Evolutionary conservation across 2,888 invertebrate species (phyloP), one percentile per base, ranked within the genome.

Genomic region (Cactoblastis cactorum): DNA sequence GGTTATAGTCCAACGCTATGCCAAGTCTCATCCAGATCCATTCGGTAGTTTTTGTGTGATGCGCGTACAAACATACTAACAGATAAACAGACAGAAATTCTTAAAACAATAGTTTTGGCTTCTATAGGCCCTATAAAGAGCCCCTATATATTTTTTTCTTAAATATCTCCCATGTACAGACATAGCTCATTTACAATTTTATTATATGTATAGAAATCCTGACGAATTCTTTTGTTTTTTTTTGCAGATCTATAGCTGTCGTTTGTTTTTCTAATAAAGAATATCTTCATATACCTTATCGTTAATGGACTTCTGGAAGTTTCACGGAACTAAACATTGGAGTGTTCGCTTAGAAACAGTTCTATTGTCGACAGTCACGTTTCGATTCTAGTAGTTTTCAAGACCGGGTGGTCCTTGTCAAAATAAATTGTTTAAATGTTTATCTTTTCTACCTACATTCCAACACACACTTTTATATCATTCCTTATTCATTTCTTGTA

Each of bases 201-300:
- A n/a, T n/a, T n/a, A n/a, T n/a, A n/a, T 6, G 6, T 3, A 22
- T 22, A 22, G 22, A 4, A 22, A 22, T 22, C 3, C 22, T 22
- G 22, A 22, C 22, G 6, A 4, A 22, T 22, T 22, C 3, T 22
- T 22, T 22, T 22, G 3, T 6, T 28, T 28, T 22, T 22, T 22
- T 22, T 22, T n/a, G n/a, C n/a, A n/a, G n/a, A n/a, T 5, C 9
- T 33, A 15, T 35, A 35, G 1, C 35, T 22, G n/a, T 39, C 50
- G 51, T 52, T 55, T 64, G 61, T 64, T 59, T 52, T 52, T 54
- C 14, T 50, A 56, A 54, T 48, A n/a, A 62, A 55, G 63, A 55
- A 59, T 50, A 51, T 50, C 50, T 55, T 56, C 53, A 59, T 50
- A 53, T 37, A 37, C 9, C 28, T 28, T 37, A 37, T 22, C 14